A percentile compares a stretch with the other conserved stretches of the same genome.
Conservation (phyloP, 2,888 invertebrate genomes). For the Sphinx pinastri region DNA sequence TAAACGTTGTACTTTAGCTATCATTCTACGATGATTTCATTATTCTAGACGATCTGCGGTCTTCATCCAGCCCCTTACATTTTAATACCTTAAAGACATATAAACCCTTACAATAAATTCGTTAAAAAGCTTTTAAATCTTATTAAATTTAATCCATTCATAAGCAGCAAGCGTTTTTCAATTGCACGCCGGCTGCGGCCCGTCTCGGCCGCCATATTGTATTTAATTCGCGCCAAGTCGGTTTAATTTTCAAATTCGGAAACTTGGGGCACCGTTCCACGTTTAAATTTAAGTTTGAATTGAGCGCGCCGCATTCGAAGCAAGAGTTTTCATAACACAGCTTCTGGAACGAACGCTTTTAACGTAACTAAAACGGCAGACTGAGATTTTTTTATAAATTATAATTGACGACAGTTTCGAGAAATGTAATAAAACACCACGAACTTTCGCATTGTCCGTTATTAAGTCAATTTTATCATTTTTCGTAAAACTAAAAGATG, state of each 20-base stretch:
- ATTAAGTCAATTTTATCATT: too few relatives aligned
- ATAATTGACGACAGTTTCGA: conserved; percentile 2
- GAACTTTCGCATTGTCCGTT: too few relatives aligned
- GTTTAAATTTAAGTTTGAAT: conserved; percentile 81
- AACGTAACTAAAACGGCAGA: conserved; percentile 48
- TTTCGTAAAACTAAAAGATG: too few relatives aligned
- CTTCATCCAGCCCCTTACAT: too few relatives aligned
- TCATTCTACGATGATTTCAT: too few relatives aligned
- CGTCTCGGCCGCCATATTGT: conserved; percentile 62
- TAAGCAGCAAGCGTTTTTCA: conserved; percentile 26
- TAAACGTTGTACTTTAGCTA: too few relatives aligned
- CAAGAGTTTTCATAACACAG: conserved; percentile 77
- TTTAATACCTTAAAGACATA: too few relatives aligned
- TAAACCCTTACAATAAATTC: not conserved
- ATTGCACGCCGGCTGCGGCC: conserved; percentile 29
- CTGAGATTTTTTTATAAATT: conserved; percentile 7
- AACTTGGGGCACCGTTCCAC: conserved; percentile 72
- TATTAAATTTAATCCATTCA: conserved; percentile 15
- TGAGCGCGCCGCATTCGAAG: conserved; percentile 73
- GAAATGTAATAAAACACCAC: too few relatives aligned
- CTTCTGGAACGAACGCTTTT: conserved; percentile 38
- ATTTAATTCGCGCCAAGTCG: conserved; percentile 77
- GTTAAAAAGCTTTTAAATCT: not conserved
- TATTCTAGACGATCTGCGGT: too few relatives aligned
- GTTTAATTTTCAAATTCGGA: conserved; percentile 79